A percentile compares a stretch with the other conserved stretches of the same genome.
These are phyloP conservation scores for Neogale vison DNA, from an alignment of 2,113 vertebrate genomes.

Conservation along the genomic window DNA sequence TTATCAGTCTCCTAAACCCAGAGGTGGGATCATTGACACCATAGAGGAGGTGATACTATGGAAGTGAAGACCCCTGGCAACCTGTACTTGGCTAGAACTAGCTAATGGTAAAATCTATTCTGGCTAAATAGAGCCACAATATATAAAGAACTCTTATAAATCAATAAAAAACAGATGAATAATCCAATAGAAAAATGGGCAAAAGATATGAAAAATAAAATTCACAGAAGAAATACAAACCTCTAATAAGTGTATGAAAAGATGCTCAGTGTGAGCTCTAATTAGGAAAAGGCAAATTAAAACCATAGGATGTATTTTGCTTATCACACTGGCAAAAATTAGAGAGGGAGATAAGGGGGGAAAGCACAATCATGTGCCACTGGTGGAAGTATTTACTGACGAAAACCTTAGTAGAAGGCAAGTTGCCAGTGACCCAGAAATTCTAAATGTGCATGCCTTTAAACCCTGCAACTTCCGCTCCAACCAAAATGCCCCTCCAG, in stretches of 20 bases:
- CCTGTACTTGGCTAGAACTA: background rate
- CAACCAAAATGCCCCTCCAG: background rate
- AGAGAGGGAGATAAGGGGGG: background rate
- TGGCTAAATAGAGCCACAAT: background rate
- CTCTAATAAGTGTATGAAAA: constrained; percentile 14
- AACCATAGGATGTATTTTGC: background rate
- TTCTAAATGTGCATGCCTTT: background rate
- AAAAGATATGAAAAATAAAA: constrained; percentile 32
- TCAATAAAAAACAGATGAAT: background rate
- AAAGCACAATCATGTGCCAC: background rate
- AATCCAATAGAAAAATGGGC: background rate
- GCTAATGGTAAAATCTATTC: background rate
- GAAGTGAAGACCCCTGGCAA: background rate
- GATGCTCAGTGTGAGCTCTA: background rate
- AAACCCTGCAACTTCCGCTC: background rate
- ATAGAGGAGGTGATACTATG: background rate
- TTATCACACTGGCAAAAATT: background rate
- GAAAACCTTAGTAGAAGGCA: background rate
- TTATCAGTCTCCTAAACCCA: background rate
- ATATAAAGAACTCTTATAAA: constrained; percentile 13
- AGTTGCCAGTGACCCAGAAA: background rate
- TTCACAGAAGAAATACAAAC: constrained; percentile 11
- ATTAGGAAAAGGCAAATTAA: constrained; percentile 37
- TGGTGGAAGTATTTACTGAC: background rate
- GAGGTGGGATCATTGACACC: background rate